These are phyloP conservation scores for Aeoliscus strigatus DNA, from an alignment of 2,797 vertebrate genomes.

Conservation along the genomic window DNA sequence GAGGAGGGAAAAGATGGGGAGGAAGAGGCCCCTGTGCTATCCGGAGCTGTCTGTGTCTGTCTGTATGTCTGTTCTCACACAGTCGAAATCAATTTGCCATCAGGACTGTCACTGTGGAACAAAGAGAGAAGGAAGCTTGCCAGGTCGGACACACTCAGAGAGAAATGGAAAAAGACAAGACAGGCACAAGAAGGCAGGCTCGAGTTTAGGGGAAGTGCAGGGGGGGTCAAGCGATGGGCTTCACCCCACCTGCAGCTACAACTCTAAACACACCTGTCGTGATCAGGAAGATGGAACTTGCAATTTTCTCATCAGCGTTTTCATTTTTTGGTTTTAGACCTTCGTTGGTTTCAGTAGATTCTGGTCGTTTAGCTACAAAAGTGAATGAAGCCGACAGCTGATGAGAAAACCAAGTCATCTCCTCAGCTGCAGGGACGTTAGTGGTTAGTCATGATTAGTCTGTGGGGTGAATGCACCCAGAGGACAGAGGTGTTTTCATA, in stretches of 20 bases:
- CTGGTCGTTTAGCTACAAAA: too few relatives aligned
- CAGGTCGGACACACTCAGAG: slow-evolving; percentile 81
- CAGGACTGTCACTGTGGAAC: slow-evolving; percentile 95
- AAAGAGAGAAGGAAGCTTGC: slow-evolving; percentile 92
- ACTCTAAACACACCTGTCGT: slow-evolving; percentile 58
- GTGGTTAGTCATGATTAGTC: slow-evolving; percentile 30
- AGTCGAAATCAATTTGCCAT: slow-evolving; percentile 99
- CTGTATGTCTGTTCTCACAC: slow-evolving; percentile 93
- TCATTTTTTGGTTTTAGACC: slow-evolving; percentile 1
- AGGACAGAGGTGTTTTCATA: slow-evolving; percentile 42
- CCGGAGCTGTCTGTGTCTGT: slow-evolving; percentile 85
- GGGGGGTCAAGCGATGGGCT: slow-evolving; percentile 28
- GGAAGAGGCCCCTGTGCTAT: slow-evolving; percentile 78
- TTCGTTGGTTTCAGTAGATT: too few relatives aligned
- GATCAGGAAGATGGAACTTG: slow-evolving; percentile 58
- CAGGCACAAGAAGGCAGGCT: slow-evolving; percentile 62
- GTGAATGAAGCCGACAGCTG: slow-evolving; percentile 27
- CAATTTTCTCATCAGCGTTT: slow-evolving; percentile 59
- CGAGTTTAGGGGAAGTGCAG: slow-evolving; percentile 46
- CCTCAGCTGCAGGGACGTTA: slow-evolving; percentile 51
- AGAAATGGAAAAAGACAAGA: slow-evolving; percentile 74
- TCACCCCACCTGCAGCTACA: slow-evolving; percentile 45
- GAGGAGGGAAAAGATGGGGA: slow-evolving; percentile 49
- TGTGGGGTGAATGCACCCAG: slow-evolving; percentile 54
- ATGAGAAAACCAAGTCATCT: slow-evolving; percentile 67